Base-by-base conservation (phyloP, 2,888 invertebrate genomes). In the Nymphalis polychloros region DNA sequence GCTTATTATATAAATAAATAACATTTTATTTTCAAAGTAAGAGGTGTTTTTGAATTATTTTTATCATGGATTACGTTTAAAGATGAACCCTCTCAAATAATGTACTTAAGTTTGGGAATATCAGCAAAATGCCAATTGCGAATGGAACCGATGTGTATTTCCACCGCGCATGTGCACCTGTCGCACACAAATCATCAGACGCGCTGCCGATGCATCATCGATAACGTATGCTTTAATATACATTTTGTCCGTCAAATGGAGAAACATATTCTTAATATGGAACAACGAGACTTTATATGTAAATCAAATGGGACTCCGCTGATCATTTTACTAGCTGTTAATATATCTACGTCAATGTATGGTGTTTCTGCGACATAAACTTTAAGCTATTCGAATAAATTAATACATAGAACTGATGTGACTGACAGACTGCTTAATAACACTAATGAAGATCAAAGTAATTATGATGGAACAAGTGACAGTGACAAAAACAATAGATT, bases 111-210 rank as follows among this genome's bases (percentile, higher is more conserved):
- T 88, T 92, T 91, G 88, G 84, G 79, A 72, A 78, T 53, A 86
- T 35, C 74, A 76, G 79, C 74, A 78, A 88, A 86, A 87, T 88
- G 91, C 90, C 91, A 84, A 92, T 92, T 85, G 89, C 82, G 85
- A 85, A 85, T 83, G 88, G 86, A 90, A 88, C 89, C 89, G 84
- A 90, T 76, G 81, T 81, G 79, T 91, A 91, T 92, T 90, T 91
- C 82, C 83, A 88, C 79, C 83, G 71, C 71, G 55, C 27, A 27
- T 27, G 27, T 8, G 79, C 92, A 92, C 91, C 92, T 92, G 92
- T 81, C 80, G 53, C 63, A 61, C 77, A 89, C 89, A 86, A 89
- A 89, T 92, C 91, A 91, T 87, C 63, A 41, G 73, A 62, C 72
- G 69, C 71, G 64, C 53, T 71, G 68, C 68, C 83, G 82, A 84